A percentile compares a stretch with the other conserved stretches of the same genome.
phyloP scores from a whole-genome alignment of 2,113 vertebrate species.

The Nothoprocta pentlandii region DNA sequence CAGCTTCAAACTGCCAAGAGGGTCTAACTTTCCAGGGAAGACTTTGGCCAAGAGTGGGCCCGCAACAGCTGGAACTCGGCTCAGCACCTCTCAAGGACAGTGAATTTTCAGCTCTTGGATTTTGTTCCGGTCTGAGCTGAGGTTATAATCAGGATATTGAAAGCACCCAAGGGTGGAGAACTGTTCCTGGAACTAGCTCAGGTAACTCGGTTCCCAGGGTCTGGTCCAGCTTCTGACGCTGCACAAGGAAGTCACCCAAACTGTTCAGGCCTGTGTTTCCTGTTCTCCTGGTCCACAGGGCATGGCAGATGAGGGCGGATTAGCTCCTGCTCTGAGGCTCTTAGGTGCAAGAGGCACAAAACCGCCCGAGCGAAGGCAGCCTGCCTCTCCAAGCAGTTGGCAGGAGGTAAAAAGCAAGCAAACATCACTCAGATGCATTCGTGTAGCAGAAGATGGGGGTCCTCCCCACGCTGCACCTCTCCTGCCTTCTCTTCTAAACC shows the following conservation, averaged over 20 bases:
- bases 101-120: accelerated
- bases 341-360: background rate
- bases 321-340: background rate
- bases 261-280: accelerated
- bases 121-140: background rate
- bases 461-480: too few relatives aligned
- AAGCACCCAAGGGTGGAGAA: accelerated
- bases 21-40: background rate
- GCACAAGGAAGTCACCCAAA: background rate
- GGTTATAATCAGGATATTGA: background rate
- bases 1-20: background rate
- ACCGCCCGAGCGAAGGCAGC: background rate
- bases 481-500: background rate
- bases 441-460: too few relatives aligned
- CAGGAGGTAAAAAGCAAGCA: background rate
- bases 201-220: background rate
- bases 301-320: background rate
- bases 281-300: background rate
- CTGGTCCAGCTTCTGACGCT: background rate
- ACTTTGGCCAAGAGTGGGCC: accelerated
- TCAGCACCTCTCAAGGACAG: accelerated
- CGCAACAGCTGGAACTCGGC: background rate
- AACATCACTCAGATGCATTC: background rate
- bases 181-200: background rate
- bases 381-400: background rate